A percentile compares a stretch with the other conserved stretches of the same genome.
These are phyloP conservation scores for Tetheella fluctuosa DNA, from an alignment of 2,888 invertebrate genomes.

Conservation along the genomic window DNA sequence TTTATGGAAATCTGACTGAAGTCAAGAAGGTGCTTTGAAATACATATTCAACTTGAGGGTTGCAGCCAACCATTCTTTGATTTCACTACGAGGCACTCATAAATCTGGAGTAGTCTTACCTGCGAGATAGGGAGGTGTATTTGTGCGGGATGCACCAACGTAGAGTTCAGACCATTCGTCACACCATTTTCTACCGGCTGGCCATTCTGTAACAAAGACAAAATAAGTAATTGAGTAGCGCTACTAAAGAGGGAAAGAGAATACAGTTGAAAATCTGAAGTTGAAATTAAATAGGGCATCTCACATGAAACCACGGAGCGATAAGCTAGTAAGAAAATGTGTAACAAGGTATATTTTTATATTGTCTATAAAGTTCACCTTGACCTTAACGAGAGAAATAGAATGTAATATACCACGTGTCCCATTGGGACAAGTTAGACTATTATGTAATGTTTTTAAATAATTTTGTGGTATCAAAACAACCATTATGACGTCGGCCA, in stretches of 20 bases:
- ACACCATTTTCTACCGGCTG: slow-evolving; percentile 66
- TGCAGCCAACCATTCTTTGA: too few relatives aligned
- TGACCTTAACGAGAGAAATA: not conserved
- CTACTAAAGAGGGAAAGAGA: too few relatives aligned
- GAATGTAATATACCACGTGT: not conserved
- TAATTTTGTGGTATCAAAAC: not conserved
- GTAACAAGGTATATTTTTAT: too few relatives aligned
- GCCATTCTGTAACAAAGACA: slow-evolving; percentile 59
- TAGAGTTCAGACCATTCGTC: slow-evolving; percentile 59
- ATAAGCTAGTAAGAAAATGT: too few relatives aligned
- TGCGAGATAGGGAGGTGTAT: slow-evolving; percentile 78
- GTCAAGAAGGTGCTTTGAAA: too few relatives aligned
- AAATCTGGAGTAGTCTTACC: slow-evolving; percentile 43
- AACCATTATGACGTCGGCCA: not conserved
- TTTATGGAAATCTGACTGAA: too few relatives aligned
- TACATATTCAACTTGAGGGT: too few relatives aligned
- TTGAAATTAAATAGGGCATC: too few relatives aligned
- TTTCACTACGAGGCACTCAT: not conserved
- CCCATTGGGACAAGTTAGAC: not conserved
- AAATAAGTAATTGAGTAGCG: too few relatives aligned
- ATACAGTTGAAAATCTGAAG: too few relatives aligned
- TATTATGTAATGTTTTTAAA: not conserved
- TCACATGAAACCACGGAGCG: too few relatives aligned
- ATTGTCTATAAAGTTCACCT: too few relatives aligned
- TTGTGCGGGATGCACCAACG: slow-evolving; percentile 77